phyloP scores from a whole-genome alignment of 2,888 invertebrate genomes.

The Aphidius colemani region DNA sequence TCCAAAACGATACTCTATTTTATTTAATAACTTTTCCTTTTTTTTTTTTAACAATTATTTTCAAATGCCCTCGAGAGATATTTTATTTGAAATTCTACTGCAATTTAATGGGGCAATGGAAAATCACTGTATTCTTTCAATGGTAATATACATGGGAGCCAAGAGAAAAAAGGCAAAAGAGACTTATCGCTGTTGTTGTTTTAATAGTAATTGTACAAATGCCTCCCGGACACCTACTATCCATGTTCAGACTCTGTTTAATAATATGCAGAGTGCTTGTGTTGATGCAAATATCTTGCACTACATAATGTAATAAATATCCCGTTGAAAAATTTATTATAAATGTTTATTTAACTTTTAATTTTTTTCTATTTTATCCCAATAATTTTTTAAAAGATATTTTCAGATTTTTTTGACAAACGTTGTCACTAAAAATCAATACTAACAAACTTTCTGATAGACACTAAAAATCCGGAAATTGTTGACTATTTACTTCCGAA shows the following conservation, averaged over 20 bases:
- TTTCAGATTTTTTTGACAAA: neutral
- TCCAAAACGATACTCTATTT: slow-evolving; percentile 2
- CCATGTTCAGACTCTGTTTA: too few relatives aligned
- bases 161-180: too few relatives aligned
- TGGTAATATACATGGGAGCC: too few relatives aligned
- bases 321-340: neutral
- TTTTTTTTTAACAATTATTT: neutral
- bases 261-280: too few relatives aligned
- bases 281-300: too few relatives aligned
- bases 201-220: too few relatives aligned
- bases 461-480: slow-evolving; percentile 13
- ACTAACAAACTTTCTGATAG: slow-evolving; percentile 4
- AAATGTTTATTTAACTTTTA: neutral
- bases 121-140: too few relatives aligned
- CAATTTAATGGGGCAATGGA: too few relatives aligned
- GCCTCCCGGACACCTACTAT: too few relatives aligned
- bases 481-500: slow-evolving; percentile 20
- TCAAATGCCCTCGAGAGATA: slow-evolving; percentile 1
- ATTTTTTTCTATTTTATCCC: too few relatives aligned
- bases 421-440: neutral
- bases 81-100: too few relatives aligned
- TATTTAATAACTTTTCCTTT: neutral
- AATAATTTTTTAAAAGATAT: neutral
- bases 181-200: too few relatives aligned
- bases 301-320: neutral